These are phyloP conservation scores for Harpalus rubripes DNA, from an alignment of 2,888 invertebrate genomes.

Conservation along the genomic window DNA sequence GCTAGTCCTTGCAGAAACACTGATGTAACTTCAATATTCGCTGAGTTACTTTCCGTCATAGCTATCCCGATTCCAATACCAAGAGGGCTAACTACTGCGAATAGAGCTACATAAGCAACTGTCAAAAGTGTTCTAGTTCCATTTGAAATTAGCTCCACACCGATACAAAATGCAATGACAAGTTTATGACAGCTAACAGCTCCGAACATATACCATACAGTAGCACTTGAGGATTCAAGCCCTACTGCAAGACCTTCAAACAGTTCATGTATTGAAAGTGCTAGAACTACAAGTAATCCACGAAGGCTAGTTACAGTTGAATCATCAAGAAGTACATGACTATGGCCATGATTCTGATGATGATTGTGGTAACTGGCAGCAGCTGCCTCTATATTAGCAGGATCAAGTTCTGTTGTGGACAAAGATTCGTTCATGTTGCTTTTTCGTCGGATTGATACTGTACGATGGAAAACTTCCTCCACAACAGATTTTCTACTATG, in stretches of 20 bases:
- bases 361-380: conserved; percentile 57
- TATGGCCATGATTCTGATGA: conserved; percentile 71
- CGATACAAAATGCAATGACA: conserved; percentile 93
- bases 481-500: conserved; percentile 71
- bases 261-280: conserved; percentile 91
- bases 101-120: conserved; percentile 85
- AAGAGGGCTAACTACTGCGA: conserved; percentile 89
- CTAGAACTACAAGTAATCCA: conserved; percentile 89
- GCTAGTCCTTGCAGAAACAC: conserved; percentile 91
- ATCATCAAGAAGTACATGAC: conserved; percentile 72
- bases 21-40: conserved; percentile 82
- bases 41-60: conserved; percentile 81
- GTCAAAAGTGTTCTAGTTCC: conserved; percentile 83
- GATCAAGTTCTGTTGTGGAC: conserved; percentile 53
- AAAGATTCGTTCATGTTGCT: conserved; percentile 33
- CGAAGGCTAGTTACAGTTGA: conserved; percentile 78
- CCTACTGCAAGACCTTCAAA: conserved; percentile 93
- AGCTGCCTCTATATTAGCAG: conserved; percentile 25
- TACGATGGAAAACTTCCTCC: conserved; percentile 53
- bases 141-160: conserved; percentile 88
- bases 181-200: conserved; percentile 92
- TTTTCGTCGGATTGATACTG: conserved; percentile 59
- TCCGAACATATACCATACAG: conserved; percentile 89
- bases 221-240: conserved; percentile 82
- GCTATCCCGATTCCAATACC: conserved; percentile 88